These are phyloP conservation scores for Melanotaenia pygmaea DNA, from an alignment of 2,797 vertebrate genomes.

Conservation along the genomic window DNA sequence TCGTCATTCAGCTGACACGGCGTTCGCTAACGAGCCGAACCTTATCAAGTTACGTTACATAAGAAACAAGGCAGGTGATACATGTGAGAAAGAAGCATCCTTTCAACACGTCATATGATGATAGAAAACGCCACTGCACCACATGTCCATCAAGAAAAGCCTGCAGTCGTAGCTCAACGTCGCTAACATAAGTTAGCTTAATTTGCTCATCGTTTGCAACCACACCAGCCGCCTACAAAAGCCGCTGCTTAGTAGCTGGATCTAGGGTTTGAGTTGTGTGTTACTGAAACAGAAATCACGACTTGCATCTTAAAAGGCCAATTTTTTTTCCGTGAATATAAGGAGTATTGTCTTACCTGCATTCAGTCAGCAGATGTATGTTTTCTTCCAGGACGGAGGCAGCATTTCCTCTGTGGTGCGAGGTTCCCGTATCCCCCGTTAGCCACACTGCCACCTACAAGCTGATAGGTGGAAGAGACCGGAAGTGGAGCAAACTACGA, in stretches of 20 bases:
- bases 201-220: slow-evolving; percentile 29
- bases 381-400: slow-evolving; percentile 30
- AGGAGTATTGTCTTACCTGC: slow-evolving; percentile 37
- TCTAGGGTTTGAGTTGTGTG: accelerated
- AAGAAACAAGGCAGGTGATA: background rate
- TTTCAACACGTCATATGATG: background rate
- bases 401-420: slow-evolving; percentile 55
- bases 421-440: background rate
- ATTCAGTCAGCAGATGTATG: slow-evolving; percentile 14
- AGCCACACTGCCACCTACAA: slow-evolving; percentile 49
- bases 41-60: background rate
- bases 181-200: slow-evolving; percentile 61
- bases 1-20: slow-evolving; percentile 3
- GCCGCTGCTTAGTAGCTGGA: too few species aligned
- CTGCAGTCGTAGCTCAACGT: slow-evolving; percentile 7
- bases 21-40: background rate
- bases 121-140: background rate
- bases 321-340: background rate
- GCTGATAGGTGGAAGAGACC: background rate
- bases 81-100: background rate
- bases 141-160: background rate
- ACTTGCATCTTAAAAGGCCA: accelerated
- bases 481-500: slow-evolving; percentile 44
- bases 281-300: background rate
- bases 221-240: too few species aligned